These are phyloP conservation scores for Amblyteles armatorius DNA, from an alignment of 2,888 invertebrate genomes.

Conservation along the genomic window DNA sequence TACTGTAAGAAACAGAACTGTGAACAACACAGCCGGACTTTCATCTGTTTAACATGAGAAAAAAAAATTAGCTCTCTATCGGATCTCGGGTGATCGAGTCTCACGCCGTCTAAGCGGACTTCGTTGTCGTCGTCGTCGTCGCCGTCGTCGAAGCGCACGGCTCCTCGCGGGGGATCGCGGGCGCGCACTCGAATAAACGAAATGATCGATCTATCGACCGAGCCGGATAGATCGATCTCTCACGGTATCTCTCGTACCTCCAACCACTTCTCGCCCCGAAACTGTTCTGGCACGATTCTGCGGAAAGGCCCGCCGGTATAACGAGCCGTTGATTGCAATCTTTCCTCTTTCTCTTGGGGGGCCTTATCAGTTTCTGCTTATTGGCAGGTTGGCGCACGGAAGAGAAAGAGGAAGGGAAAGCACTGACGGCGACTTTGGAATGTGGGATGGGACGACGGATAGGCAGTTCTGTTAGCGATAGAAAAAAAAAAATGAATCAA, in stretches of 20 bases:
- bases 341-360: conserved; percentile 24
- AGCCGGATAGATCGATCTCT: conserved; percentile 38
- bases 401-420: conserved; percentile 4
- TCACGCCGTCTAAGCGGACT: conserved; percentile 55
- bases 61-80: conserved; percentile 48
- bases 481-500: not conserved
- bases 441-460: not conserved
- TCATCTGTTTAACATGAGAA: conserved; percentile 78
- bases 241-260: conserved; percentile 15
- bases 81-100: conserved; percentile 60
- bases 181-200: conserved; percentile 44
- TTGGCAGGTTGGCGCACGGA: not conserved
- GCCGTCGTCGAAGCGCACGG: conserved; percentile 17
- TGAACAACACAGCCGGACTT: conserved; percentile 70
- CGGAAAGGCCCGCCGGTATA: conserved; percentile 33
- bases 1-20: conserved; percentile 3
- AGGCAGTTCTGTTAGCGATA: not conserved
- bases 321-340: conserved; percentile 58
- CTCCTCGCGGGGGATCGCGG: conserved; percentile 20
- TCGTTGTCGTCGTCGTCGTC: conserved; percentile 17
- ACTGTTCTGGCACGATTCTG: conserved; percentile 46
- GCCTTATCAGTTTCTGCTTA: not conserved
- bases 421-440: not conserved
- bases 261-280: conserved; percentile 41
- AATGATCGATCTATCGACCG: conserved; percentile 60